Percentiles rank a stretch among this genome's conserved stretches.
Conservation (phyloP, 2,113 vertebrate genomes). For the Monopterus albus region DNA sequence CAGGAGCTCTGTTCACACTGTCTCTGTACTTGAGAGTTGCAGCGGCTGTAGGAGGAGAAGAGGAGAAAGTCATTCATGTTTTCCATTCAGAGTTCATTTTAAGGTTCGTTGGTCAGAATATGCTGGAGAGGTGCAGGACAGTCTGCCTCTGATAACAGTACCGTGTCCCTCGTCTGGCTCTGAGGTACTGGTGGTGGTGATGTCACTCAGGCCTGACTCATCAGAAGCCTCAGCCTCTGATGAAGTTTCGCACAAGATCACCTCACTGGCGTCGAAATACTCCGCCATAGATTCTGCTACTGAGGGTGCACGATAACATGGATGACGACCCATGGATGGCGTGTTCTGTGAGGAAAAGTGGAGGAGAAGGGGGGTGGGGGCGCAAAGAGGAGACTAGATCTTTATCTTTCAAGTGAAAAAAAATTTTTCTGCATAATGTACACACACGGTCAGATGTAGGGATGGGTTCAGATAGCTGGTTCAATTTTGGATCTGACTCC, state of each 20-base stretch:
- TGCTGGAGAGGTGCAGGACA: neutral
- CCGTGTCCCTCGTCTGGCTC: conserved; percentile 84
- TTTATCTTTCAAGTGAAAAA: too few relatives aligned
- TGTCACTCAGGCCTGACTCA: conserved; percentile 88
- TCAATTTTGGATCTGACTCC: too few relatives aligned
- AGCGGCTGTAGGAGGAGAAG: conserved; percentile 48
- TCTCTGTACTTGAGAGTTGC: conserved; percentile 73
- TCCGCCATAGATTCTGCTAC: conserved; percentile 89
- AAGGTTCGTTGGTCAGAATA: neutral
- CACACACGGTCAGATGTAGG: too few relatives aligned
- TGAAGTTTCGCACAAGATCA: conserved; percentile 87
- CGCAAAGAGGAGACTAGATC: too few relatives aligned
- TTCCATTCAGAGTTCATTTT: neutral
- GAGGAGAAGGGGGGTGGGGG: neutral
- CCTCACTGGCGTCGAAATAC: conserved; percentile 92
- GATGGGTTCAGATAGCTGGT: too few relatives aligned
- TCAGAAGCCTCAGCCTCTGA: conserved; percentile 92
- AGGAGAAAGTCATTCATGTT: neutral
- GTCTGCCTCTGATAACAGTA: conserved; percentile 24
- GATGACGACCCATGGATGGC: conserved; percentile 75
- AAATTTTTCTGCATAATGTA: too few relatives aligned
- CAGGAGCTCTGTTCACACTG: conserved; percentile 62
- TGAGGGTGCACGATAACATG: conserved; percentile 81
- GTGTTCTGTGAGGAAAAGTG: conserved; percentile 61
- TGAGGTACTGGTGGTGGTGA: conserved; percentile 86